These are phyloP conservation scores for Prinia subflava DNA, from an alignment of 2,113 vertebrate genomes.

Conservation along the genomic window DNA sequence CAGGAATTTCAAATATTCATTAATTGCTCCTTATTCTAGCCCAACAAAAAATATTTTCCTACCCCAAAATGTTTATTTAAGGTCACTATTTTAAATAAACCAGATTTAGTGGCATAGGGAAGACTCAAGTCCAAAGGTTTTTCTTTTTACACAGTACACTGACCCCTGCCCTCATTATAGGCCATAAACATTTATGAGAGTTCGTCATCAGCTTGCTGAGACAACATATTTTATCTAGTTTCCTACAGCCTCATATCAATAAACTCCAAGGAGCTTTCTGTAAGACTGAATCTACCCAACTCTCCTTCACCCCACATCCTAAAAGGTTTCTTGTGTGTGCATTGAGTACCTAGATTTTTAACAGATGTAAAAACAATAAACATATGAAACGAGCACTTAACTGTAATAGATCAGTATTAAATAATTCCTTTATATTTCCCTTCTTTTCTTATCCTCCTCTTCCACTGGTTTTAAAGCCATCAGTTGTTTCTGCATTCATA, in stretches of 20 bases:
- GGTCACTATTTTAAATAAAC: background rate
- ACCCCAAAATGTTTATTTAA: background rate
- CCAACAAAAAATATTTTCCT: background rate
- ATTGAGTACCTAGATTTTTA: background rate
- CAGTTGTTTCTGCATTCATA: background rate
- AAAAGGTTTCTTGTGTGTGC: background rate
- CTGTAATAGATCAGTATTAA: background rate
- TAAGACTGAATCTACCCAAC: background rate
- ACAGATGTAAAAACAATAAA: background rate
- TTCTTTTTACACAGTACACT: background rate
- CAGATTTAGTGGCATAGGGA: background rate
- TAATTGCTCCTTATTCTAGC: background rate
- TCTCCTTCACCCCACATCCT: background rate
- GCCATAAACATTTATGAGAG: constrained; percentile 45
- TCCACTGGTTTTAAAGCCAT: background rate
- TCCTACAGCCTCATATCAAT: background rate
- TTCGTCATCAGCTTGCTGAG: constrained; percentile 36
- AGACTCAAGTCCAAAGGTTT: constrained; percentile 17
- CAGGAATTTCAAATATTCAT: background rate
- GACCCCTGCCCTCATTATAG: constrained; percentile 9
- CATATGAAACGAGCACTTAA: background rate
- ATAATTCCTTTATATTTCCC: background rate
- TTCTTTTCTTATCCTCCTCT: background rate
- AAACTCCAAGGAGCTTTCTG: background rate
- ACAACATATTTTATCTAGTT: constrained; percentile 27